Base-by-base conservation (phyloP, 2,113 vertebrate genomes). In the Nannospalax galili region DNA sequence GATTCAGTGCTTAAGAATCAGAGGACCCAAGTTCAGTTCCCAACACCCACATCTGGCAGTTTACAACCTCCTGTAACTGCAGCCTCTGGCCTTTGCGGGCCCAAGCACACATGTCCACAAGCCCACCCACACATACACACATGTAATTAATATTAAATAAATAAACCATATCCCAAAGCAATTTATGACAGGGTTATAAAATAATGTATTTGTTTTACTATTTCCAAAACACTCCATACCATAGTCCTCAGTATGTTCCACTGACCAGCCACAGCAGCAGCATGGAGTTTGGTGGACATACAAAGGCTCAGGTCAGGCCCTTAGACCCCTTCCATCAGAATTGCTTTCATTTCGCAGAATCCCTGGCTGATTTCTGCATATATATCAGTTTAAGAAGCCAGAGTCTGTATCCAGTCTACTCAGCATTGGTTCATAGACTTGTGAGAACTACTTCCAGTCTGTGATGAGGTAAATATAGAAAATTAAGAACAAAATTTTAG, bases 121-220 rank as follows among this genome's bases (percentile, higher is more conserved):
- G 14, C 20, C n/a, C 52, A 48, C 35, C 58, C 52, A 58, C 9
- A 78, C 17, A 56, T 8, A n/a, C 48, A 79, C 22, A 52, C 48
- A 58, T 37, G 7, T 30, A 75, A 45, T 30, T 37, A 45, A 52
- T 52, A 64, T 84, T 37, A 52, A 12, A 65, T 91, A 92, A 78
- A 22, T 11, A 45, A 87, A 96, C 14, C 94, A 93, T 56, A 88
- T 40, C 52, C 75, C 73, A 92, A 92, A 88, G 60, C 37, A 72
- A 90, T 93, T 95, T 92, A 88, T 26, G 40, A 67, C 26, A 80
- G 17, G 12, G 30, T 48, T 84, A 45, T 75, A 62, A 80, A 84
- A 67, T 11, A 88, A 35, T 52, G 78, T 40, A 80, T 73, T 24
- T 78, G 58, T 64, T 58, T 96, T 52, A 84, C 45, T 78, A 24